Conservation (phyloP, 1,140 invertebrate genomes). For the Drepana arcuata region DNA sequence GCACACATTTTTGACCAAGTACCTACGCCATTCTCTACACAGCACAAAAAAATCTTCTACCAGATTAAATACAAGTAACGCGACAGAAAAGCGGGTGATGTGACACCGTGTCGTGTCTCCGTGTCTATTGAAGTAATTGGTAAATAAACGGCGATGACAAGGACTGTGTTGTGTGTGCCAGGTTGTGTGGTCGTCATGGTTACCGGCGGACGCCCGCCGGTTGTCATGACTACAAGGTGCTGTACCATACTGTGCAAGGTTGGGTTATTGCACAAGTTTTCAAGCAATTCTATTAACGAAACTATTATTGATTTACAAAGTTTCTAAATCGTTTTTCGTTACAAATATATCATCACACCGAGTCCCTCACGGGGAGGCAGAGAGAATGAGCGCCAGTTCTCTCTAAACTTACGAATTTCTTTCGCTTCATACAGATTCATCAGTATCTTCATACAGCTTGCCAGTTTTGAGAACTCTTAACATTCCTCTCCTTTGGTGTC, state of each 20-base stretch:
- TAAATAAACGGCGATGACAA: constrained; percentile 29
- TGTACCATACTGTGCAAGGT: constrained; percentile 27
- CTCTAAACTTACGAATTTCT: no score
- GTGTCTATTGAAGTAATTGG: constrained; percentile 21
- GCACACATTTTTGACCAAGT: no score
- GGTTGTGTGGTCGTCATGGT: constrained; percentile 14
- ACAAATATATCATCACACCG: no score
- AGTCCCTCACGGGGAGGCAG: no score
- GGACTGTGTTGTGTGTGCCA: constrained; percentile 10
- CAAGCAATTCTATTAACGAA: constrained; percentile 8
- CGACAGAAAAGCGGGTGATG: constrained; percentile 15
- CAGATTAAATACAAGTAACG: no score
- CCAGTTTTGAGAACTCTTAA: no score
- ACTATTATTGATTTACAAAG: constrained; percentile 16
- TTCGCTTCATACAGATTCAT: no score
- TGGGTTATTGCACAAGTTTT: constrained; percentile 6
- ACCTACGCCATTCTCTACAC: no score
- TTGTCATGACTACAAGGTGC: constrained; percentile 12
- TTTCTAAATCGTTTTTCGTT: background rate
- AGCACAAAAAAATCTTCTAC: no score
- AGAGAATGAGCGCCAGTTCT: no score
- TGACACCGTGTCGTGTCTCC: constrained; percentile 7
- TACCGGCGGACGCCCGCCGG: constrained; percentile 11
- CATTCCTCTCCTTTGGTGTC: no score
- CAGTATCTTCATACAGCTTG: no score